Evolutionary conservation across 2,113 vertebrate species (phyloP).

Genomic region (Glaucomys volans): DNA sequence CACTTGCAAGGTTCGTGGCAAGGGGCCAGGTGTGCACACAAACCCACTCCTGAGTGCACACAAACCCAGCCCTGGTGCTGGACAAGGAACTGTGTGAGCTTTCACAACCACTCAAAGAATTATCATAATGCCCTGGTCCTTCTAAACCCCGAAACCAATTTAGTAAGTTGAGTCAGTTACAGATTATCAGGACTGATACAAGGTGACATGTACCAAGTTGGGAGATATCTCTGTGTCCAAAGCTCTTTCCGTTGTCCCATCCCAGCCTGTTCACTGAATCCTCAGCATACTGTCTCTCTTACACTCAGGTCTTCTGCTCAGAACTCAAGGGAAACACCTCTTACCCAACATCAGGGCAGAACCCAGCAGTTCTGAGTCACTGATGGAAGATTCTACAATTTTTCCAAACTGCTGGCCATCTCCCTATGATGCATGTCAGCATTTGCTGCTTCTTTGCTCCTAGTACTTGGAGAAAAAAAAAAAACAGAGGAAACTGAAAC

Average conservation of each 20-base stretch:
- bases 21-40: background rate
- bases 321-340: background rate
- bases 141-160: background rate
- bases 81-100: background rate
- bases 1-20: background rate
- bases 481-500: background rate
- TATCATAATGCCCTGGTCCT: background rate
- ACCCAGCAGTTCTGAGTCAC: conserved; percentile 1
- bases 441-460: background rate
- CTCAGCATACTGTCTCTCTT: background rate
- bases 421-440: background rate
- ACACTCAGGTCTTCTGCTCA: background rate
- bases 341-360: background rate
- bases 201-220: background rate
- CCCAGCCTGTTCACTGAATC: background rate
- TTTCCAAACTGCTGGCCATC: background rate
- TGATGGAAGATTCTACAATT: background rate
- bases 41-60: background rate
- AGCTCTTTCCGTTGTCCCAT: background rate
- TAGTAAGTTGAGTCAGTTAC: background rate
- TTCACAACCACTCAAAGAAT: background rate
- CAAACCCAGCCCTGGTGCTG: too few relatives aligned
- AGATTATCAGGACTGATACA: background rate
- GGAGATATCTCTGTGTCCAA: background rate
- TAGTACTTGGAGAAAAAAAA: background rate